Percentiles rank a stretch among this genome's conserved stretches.
Evolutionary conservation across 2,797 vertebrate species (phyloP).

Genomic region (Pseudochirops corinnae): DNA sequence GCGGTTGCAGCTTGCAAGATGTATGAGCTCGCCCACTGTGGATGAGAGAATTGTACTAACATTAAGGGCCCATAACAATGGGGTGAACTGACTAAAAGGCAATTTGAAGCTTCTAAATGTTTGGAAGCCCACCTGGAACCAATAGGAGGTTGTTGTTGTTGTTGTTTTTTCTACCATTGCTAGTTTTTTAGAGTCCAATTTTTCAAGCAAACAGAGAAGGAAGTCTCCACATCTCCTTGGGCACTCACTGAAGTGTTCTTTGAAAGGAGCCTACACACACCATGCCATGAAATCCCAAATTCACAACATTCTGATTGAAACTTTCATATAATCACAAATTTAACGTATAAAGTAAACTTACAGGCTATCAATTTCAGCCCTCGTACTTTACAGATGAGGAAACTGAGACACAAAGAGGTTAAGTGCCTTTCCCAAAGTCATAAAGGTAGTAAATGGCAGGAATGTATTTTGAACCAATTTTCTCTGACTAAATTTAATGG

Average conservation of each 20-base stretch:
- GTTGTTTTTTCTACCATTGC: not conserved
- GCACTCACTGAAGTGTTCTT: not conserved
- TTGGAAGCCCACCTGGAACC: not conserved
- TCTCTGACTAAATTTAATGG: too few species aligned
- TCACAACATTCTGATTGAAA: too few species aligned
- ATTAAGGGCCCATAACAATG: not conserved
- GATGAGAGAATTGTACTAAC: not conserved
- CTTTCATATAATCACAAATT: too few species aligned
- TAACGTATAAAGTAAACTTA: too few species aligned
- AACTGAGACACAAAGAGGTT: too few species aligned
- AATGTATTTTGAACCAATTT: too few species aligned
- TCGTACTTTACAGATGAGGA: too few species aligned
- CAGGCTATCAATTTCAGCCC: too few species aligned
- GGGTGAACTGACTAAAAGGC: not conserved
- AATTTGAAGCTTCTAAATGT: not conserved
- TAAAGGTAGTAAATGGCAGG: too few species aligned
- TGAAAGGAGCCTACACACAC: not conserved
- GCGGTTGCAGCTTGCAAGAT: not conserved
- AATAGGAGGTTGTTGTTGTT: not conserved
- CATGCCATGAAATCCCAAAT: too few species aligned
- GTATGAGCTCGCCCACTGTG: not conserved
- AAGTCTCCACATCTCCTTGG: not conserved
- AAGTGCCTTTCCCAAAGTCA: too few species aligned
- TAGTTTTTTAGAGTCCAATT: not conserved
- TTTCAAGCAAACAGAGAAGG: not conserved